Conservation (phyloP, 2,888 invertebrate genomes). For the Trypoxylon attenuatum region DNA sequence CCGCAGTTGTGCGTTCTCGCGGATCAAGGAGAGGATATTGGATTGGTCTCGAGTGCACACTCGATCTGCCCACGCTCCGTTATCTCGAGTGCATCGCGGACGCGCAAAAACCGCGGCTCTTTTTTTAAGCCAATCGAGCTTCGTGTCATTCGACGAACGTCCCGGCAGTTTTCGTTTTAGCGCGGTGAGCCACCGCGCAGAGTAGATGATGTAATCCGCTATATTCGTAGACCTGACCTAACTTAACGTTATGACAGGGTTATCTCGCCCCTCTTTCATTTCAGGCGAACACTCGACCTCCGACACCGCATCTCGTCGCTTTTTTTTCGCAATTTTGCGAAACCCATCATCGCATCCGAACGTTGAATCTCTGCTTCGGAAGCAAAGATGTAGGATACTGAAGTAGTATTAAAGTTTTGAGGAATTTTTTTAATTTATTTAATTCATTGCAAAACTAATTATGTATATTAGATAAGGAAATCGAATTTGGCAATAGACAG, state of each 20-base stretch:
- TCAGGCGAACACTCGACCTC: too few species aligned
- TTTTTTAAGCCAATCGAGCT: background rate
- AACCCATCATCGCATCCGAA: too few species aligned
- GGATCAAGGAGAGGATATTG: background rate
- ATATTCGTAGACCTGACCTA: slow-evolving; percentile 63
- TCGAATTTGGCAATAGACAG: too few species aligned
- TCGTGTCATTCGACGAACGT: slow-evolving; percentile 2
- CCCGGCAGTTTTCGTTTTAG: slow-evolving; percentile 9
- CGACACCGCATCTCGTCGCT: too few species aligned
- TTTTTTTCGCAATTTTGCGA: too few species aligned
- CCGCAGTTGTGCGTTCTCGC: background rate
- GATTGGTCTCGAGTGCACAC: background rate
- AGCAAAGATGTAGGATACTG: too few species aligned
- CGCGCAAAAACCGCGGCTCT: background rate
- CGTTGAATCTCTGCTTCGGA: too few species aligned
- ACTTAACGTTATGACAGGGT: slow-evolving; percentile 42
- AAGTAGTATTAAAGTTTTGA: too few species aligned
- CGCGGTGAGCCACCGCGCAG: slow-evolving; percentile 18
- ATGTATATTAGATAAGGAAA: too few species aligned
- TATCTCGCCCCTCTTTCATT: slow-evolving; percentile 13
- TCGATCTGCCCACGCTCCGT: background rate
- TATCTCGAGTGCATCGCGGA: background rate
- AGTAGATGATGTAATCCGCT: slow-evolving; percentile 59
- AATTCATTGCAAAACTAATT: too few species aligned
- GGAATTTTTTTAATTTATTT: too few species aligned